Percentiles rank a stretch among this genome's conserved stretches.
phyloP scores from a whole-genome alignment of 2,113 vertebrate genomes.

The Tenrec ecaudatus region DNA sequence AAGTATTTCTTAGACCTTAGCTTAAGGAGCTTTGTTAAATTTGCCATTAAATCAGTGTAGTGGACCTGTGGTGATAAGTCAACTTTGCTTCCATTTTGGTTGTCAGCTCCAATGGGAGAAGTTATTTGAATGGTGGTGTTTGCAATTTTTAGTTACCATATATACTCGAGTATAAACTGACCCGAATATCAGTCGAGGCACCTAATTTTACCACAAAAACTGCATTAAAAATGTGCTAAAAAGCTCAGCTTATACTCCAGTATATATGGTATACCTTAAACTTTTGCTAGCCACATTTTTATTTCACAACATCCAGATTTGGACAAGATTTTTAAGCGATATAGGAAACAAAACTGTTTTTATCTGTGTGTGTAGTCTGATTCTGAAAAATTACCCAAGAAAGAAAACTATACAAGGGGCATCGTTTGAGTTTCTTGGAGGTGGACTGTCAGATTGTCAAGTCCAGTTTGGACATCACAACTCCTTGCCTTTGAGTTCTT shows the following conservation, averaged over 20 bases:
- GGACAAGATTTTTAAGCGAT: slow-evolving; percentile 49
- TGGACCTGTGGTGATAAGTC: neutral
- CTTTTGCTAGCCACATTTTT: slow-evolving; percentile 47
- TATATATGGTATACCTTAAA: neutral
- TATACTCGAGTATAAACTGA: too few relatives aligned
- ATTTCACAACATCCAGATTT: slow-evolving; percentile 66
- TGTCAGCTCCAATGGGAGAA: slow-evolving; percentile 51
- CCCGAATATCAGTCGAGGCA: too few relatives aligned
- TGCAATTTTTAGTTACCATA: neutral
- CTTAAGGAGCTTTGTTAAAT: slow-evolving; percentile 36
- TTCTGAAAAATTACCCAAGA: slow-evolving; percentile 56
- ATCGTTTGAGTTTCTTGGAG: slow-evolving; percentile 38
- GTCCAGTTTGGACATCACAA: slow-evolving; percentile 53
- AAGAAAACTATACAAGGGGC: neutral
- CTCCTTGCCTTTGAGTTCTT: slow-evolving; percentile 77
- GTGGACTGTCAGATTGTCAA: slow-evolving; percentile 22
- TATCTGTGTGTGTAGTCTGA: slow-evolving; percentile 41
- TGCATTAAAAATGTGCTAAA: too few relatives aligned
- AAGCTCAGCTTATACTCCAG: too few relatives aligned
- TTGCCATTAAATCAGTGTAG: neutral
- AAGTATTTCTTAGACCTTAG: neutral
- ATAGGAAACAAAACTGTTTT: slow-evolving; percentile 14
- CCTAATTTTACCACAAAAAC: too few relatives aligned
- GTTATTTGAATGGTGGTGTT: slow-evolving; percentile 49
- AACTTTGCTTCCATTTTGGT: slow-evolving; percentile 44